Conservation (phyloP, 2,888 invertebrate species). For the Macropis europaea region DNA sequence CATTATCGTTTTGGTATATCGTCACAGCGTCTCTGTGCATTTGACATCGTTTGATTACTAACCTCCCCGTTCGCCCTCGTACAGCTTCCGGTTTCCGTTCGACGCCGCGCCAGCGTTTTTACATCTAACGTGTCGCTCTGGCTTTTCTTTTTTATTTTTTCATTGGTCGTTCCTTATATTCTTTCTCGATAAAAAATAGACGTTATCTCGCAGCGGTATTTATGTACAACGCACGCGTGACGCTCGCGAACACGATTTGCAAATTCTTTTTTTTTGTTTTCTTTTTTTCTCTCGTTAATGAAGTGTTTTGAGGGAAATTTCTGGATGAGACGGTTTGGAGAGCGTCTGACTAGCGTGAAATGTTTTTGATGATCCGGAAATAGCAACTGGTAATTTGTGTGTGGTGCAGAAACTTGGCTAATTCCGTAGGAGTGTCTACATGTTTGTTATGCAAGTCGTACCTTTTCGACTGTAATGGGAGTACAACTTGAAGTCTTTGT, state of each 20-base stretch:
- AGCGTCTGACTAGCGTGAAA: too few species aligned
- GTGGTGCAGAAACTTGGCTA: too few species aligned
- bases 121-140: constrained; percentile 22
- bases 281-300: too few species aligned
- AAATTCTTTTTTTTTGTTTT: neutral
- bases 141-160: constrained; percentile 37
- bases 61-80: constrained; percentile 57
- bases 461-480: too few species aligned
- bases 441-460: too few species aligned
- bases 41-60: constrained; percentile 74
- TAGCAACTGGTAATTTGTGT: too few species aligned
- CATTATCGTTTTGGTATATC: constrained; percentile 79
- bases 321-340: neutral
- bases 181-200: constrained; percentile 72
- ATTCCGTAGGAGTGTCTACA: too few species aligned
- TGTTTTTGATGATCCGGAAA: too few species aligned
- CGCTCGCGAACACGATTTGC: neutral
- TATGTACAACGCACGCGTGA: constrained; percentile 42
- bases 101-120: neutral
- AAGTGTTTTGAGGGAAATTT: neutral
- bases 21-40: constrained; percentile 78
- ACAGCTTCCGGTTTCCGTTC: constrained; percentile 23
- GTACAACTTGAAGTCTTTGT: too few species aligned
- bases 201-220: constrained; percentile 49
- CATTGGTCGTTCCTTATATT: constrained; percentile 63